Evolutionary conservation across 2,888 invertebrate species (phyloP).

Genomic region (Steinernema carpocapsae): DNA sequence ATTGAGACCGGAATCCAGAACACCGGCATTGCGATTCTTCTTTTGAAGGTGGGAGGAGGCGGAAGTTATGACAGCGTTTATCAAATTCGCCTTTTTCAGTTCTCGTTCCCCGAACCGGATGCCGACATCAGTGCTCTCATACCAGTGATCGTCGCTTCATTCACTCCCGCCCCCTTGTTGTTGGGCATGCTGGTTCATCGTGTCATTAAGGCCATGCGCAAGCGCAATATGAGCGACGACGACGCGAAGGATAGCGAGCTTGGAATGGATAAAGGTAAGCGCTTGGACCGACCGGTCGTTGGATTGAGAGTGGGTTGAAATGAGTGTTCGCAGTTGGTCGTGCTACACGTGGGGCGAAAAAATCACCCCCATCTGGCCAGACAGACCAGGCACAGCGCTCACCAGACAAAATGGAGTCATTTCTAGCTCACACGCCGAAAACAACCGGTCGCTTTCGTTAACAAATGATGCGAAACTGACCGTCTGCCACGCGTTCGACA

Average conservation of each 20-base stretch:
- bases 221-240: constrained; percentile 35
- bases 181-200: constrained; percentile 65
- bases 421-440: too few relatives aligned
- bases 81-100: constrained; percentile 49
- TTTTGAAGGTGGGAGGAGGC: constrained; percentile 57
- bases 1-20: constrained; percentile 71
- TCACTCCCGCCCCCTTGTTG: constrained; percentile 87
- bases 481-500: too few relatives aligned
- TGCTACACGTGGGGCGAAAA: too few relatives aligned
- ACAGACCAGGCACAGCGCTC: too few relatives aligned
- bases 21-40: constrained; percentile 71
- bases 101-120: constrained; percentile 69
- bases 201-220: constrained; percentile 53
- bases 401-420: too few relatives aligned
- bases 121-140: constrained; percentile 76
- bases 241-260: neutral
- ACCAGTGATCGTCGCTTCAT: constrained; percentile 87
- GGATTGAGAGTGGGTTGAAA: too few relatives aligned
- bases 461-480: too few relatives aligned
- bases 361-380: too few relatives aligned
- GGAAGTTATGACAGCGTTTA: too few relatives aligned
- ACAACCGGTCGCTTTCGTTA: too few relatives aligned
- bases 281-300: too few relatives aligned
- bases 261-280: constrained; percentile 6
- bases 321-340: too few relatives aligned